Evolutionary conservation across 2,888 invertebrate species (phyloP), one percentile per base, ranked within the genome.

Genomic region (Zaprionus obscuricornis): DNA sequence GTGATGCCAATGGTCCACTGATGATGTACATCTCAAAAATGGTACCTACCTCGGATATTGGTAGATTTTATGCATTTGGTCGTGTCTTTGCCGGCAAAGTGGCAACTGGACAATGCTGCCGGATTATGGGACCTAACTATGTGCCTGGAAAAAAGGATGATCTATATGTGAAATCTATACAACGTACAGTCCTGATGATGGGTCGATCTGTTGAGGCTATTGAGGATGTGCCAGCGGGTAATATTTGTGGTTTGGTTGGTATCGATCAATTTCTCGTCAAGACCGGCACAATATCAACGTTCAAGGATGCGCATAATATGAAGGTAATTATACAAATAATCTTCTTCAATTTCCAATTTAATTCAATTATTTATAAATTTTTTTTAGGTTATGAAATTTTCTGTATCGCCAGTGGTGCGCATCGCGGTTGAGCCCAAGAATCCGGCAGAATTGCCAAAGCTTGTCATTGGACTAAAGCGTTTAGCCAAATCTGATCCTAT

Each of bases 21-120:
- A 99, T 99, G 98, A 99, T 99, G 99, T 99, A 99, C 94, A 93
- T 99, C 77, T 98, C 98, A 40, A 99, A 99, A 92, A 99, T 99
- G 99, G 99, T 99, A 90, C 99, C 99, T 75, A 99, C 99, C 11
- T 95, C 97, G 8, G 99, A 99, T 91, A 99, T 99, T 92, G 99
- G 99, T 66, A 96, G 99, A 90, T 99, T 99, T 95, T 99, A 98
- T 91, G 99, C 99, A 63, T 99, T 99, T 91, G 99, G 99, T 43
- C 98, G 99, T 91, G 99, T 99, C 20, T 99, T 99, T 93, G 96
- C 99, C 78, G 99, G 99, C 87, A 97, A 95, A 91, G 95, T 96
- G 4, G 92, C 94, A 74, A 97, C 97, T 52, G 97, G 97, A 55
- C 94, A 94, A 93, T 97, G 97, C 91, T 98, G 97, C 64, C 95